A percentile compares a stretch with the other conserved stretches of the same genome.
phyloP scores from a whole-genome alignment of 2,797 vertebrate genomes.

The Holocentrus rufus region DNA sequence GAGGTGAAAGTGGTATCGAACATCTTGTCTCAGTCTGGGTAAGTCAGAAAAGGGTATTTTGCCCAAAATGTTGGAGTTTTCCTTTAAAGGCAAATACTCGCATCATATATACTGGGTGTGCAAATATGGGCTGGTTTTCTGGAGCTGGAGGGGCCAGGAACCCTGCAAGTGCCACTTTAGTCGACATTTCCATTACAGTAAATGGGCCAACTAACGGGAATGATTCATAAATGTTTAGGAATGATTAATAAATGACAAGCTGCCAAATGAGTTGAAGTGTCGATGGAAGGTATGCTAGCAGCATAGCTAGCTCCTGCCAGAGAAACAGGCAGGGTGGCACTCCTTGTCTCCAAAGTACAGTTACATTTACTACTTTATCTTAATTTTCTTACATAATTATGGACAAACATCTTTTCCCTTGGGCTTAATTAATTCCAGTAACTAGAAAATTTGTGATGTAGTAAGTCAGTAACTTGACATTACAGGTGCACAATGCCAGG shows the following conservation, averaged over 20 bases:
- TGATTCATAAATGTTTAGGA: constrained; percentile 9
- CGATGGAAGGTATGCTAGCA: too few species aligned
- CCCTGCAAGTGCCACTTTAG: background rate
- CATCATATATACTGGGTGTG: too few species aligned
- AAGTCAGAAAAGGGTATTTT: too few species aligned
- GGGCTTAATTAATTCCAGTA: constrained; percentile 25
- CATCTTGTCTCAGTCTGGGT: too few species aligned
- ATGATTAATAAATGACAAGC: constrained; percentile 18
- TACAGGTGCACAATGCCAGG: background rate
- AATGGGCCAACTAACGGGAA: background rate
- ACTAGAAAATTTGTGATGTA: constrained; percentile 15
- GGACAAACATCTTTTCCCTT: constrained; percentile 16
- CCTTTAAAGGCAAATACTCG: too few species aligned
- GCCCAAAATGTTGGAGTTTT: too few species aligned
- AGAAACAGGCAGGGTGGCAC: background rate
- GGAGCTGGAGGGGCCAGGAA: too few species aligned
- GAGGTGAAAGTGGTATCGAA: too few species aligned
- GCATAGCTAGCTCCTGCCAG: background rate
- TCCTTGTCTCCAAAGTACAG: constrained; percentile 17
- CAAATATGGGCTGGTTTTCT: too few species aligned
- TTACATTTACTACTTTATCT: constrained; percentile 18
- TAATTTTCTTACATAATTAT: too few species aligned
- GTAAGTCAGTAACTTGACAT: too few species aligned
- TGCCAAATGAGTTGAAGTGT: background rate
- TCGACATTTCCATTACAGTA: background rate